phyloP scores from a whole-genome alignment of 30 jellyfish, hydroid and myxozoan species.

The Aurelia coerulea region DNA sequence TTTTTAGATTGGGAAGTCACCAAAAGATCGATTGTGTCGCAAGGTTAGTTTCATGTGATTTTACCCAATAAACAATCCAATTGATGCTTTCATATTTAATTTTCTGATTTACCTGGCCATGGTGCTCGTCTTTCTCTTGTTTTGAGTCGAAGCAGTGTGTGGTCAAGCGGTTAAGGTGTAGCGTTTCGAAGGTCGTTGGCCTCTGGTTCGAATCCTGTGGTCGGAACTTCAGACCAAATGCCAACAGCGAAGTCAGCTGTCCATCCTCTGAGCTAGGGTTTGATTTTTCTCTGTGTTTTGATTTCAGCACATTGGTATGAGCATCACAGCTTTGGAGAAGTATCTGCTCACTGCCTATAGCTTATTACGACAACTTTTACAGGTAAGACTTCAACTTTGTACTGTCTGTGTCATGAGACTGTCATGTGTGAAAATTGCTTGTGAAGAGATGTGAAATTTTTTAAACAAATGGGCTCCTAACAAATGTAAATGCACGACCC shows the following conservation, averaged over 20 bases:
- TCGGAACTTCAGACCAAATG: too few species aligned
- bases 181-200: too few species aligned
- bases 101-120: too few species aligned
- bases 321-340: slow-evolving; percentile 55
- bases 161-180: too few species aligned
- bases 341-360: slow-evolving; percentile 62
- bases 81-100: too few species aligned
- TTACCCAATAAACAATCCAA: too few species aligned
- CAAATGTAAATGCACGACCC: too few species aligned
- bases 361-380: slow-evolving; percentile 29
- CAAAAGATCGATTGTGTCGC: slow-evolving; percentile 90
- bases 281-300: not conserved
- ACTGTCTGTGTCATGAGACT: not conserved
- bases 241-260: too few species aligned
- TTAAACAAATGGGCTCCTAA: not conserved
- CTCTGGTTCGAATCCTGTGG: too few species aligned
- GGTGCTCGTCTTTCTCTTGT: too few species aligned
- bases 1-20: slow-evolving; percentile 90
- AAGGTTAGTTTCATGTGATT: slow-evolving; percentile 56
- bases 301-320: slow-evolving; percentile 68
- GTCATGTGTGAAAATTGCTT: not conserved
- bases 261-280: too few species aligned
- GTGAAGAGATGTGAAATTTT: not conserved
- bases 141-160: too few species aligned
- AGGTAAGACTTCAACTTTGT: slow-evolving; percentile 20